Conservation (phyloP, 2,113 vertebrate genomes). For the Rhagologus leucostigma region DNA sequence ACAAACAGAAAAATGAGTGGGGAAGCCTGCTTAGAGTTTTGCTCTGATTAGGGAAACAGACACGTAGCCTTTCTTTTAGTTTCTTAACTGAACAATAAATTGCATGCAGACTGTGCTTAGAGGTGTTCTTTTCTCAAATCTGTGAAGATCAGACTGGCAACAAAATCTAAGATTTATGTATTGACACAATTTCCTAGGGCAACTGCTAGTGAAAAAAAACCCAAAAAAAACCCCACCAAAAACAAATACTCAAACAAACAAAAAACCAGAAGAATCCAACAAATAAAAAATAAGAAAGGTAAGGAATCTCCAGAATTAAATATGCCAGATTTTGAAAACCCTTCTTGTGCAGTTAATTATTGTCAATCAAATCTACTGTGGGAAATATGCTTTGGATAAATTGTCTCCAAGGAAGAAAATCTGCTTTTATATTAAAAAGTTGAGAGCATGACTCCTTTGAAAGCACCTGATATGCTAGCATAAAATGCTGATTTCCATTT, state of each 20-base stretch:
- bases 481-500: neutral
- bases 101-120: neutral
- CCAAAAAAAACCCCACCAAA: neutral
- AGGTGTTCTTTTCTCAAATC: neutral
- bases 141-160: neutral
- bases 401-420: neutral
- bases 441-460: neutral
- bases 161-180: neutral
- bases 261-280: fast-evolving
- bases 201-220: neutral
- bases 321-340: neutral
- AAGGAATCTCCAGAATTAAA: neutral
- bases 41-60: neutral
- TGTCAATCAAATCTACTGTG: neutral
- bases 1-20: neutral
- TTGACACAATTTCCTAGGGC: neutral
- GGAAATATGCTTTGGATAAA: neutral
- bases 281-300: neutral
- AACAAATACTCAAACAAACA: neutral
- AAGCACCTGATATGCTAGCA: neutral
- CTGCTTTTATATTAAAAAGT: neutral
- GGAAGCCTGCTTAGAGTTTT: neutral
- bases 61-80: neutral
- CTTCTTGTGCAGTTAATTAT: neutral
- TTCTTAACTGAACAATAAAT: neutral